A percentile compares a stretch with the other conserved stretches of the same genome.
Conservation (phyloP, 2,888 invertebrate species). For the Phengaris arion region DNA sequence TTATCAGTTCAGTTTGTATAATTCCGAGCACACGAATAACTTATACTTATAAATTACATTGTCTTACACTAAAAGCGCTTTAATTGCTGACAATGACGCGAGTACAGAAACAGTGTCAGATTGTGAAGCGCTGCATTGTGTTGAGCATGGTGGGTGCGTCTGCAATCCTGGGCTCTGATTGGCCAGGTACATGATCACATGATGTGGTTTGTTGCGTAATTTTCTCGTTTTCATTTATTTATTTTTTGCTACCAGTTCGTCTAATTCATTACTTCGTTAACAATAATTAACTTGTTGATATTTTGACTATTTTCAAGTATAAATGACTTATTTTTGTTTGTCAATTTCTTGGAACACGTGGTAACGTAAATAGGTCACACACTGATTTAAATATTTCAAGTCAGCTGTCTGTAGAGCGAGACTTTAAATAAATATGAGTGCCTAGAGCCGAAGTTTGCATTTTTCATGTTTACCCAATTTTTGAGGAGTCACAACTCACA, state of each 20-base stretch:
- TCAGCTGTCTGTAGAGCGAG: not conserved
- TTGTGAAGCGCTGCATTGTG: constrained; percentile 29
- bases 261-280: not conserved
- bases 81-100: not conserved
- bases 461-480: not conserved
- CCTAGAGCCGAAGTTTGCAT: not conserved
- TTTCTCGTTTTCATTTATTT: constrained; percentile 28
- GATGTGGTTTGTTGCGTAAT: constrained; percentile 33
- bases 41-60: constrained; percentile 2
- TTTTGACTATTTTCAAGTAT: not conserved
- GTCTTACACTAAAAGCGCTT: constrained; percentile 24
- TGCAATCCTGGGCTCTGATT: constrained; percentile 34
- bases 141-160: constrained; percentile 35
- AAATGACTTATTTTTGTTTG: not conserved
- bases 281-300: not conserved
- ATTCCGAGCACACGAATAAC: constrained; percentile 21
- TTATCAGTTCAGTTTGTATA: constrained; percentile 19
- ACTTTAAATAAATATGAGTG: not conserved
- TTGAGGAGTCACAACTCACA: not conserved
- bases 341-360: not conserved
- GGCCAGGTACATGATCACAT: constrained; percentile 35
- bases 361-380: not conserved
- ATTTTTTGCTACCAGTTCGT: not conserved
- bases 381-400: not conserved
- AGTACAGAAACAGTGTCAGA: not conserved